Evolutionary conservation across 2,888 invertebrate species (phyloP).

Genomic region (Apocheima hispidaria): DNA sequence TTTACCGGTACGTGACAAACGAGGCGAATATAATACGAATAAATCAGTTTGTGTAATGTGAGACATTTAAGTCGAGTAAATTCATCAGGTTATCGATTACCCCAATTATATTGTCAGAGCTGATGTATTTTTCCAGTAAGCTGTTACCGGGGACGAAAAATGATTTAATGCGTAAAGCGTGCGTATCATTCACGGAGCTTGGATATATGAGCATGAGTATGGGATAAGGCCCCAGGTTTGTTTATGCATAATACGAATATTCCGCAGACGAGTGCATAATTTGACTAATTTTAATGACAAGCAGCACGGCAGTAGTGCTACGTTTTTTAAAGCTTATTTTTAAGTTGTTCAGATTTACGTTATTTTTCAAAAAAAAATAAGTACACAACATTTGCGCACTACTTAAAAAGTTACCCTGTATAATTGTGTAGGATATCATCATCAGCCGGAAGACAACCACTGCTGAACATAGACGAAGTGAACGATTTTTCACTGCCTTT

Average conservation of each 20-base stretch:
- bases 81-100: background rate
- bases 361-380: no score
- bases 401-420: no score
- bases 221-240: no score
- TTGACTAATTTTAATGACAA: background rate
- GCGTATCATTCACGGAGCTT: constrained; percentile 13
- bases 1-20: no score
- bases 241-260: constrained; percentile 58
- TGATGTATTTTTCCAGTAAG: background rate
- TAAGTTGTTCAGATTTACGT: no score
- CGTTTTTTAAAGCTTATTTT: background rate
- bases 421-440: no score
- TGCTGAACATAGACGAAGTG: no score
- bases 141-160: constrained; percentile 21
- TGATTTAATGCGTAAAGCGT: constrained; percentile 23
- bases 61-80: background rate
- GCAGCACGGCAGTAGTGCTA: background rate
- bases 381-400: no score
- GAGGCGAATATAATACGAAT: no score
- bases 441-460: no score
- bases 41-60: background rate
- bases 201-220: no score
- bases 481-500: no score
- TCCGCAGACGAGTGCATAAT: constrained; percentile 23
- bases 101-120: background rate